Base-by-base conservation (phyloP, 2,888 invertebrate species). In the Coenonympha glycerion region DNA sequence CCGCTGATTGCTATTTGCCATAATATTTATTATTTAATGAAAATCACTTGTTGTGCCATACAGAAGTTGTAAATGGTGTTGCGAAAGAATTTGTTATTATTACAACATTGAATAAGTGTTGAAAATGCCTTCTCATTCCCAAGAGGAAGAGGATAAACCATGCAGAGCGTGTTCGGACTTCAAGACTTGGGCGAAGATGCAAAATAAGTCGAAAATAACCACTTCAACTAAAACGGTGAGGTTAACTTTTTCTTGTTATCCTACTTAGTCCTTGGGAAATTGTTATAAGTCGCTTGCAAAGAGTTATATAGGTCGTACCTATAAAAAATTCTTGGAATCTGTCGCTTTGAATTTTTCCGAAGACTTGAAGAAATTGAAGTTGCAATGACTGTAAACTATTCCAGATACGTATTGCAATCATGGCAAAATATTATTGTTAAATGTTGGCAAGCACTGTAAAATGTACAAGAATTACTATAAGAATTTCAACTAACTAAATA, bases 111-210 rank as follows among this genome's bases (percentile, higher is more conserved):
- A 49, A 40, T 47, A 53, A 33, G 45, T 52, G 4, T 5, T 34
- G 57, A 68, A 60, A 56, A 86, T 86, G 84, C 74, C 81, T 53
- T 62, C 72, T 39, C 76, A 77, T 60, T 68, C 67, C 44, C 56
- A 65, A 47, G 78, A 80, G 9, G 84, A 84, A n/a, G 85, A 87
- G 52, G 87, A 87, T 30, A 84, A 84, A 56, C 91, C 91, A 19
- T 93, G 93, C 62, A 88, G 92, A 61, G 90, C 92, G 0, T 93
- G 93, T 66, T 90, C 90, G 6, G 93, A 93, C 71, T 93, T 93
- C 62, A 91, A 91, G 68, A 87, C 90, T 4, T 93, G 93, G 93
- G 89, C 92, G 0, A 91, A 91, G 64, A 79, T 85, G 56, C 92
- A 92, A 64, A 89, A 68, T 50, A 78, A 77, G 60, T 54, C 62